A percentile compares a stretch with the other conserved stretches of the same genome.
Conservation (phyloP, 2,113 vertebrate species). For the Hemichromis elongatus region DNA sequence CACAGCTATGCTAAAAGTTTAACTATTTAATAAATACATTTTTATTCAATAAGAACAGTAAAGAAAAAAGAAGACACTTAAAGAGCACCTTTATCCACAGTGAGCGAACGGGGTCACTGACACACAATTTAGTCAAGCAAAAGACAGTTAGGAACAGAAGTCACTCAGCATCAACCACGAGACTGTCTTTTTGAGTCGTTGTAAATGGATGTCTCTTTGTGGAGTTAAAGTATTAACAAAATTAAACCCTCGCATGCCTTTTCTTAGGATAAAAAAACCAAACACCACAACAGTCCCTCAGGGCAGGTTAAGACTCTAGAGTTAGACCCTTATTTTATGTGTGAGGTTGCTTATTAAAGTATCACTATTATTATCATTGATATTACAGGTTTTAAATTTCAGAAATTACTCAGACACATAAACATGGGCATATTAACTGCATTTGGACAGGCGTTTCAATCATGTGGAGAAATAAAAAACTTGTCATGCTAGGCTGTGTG, state of each 20-base stretch:
- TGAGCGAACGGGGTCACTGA: background rate
- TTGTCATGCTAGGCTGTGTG: too few relatives aligned
- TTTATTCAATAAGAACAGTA: background rate
- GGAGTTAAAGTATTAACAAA: background rate
- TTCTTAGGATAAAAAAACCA: background rate
- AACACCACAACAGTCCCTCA: background rate
- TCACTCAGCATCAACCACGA: background rate
- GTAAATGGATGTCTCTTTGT: background rate
- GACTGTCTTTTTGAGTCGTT: background rate
- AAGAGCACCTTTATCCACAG: background rate
- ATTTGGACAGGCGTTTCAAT: background rate
- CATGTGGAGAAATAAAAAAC: background rate
- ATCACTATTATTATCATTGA: background rate
- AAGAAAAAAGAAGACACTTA: background rate
- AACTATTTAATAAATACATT: background rate
- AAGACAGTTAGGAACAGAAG: background rate
- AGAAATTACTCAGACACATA: background rate
- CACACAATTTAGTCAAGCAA: background rate
- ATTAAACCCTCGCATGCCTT: background rate
- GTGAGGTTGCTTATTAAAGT: background rate
- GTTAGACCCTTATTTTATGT: background rate
- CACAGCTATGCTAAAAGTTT: background rate
- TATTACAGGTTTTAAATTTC: background rate
- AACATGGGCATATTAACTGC: background rate
- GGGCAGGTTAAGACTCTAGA: fast-evolving